phyloP scores from a whole-genome alignment of 2,113 vertebrate species.

The Boulengeromyrus knoepffleri region DNA sequence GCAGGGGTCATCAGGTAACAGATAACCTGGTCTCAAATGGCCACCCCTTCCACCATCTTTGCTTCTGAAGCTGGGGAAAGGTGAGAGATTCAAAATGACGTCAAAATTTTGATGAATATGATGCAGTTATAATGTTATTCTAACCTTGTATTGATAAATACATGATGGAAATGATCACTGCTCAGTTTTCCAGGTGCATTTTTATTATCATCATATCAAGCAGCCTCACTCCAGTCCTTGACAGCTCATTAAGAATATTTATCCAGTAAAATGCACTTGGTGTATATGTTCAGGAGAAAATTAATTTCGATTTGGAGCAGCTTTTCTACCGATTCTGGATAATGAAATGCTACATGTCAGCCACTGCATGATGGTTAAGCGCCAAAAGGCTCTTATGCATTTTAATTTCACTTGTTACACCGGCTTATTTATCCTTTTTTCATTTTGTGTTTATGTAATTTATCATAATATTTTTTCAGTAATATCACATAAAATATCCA shows the following conservation, averaged over 20 bases:
- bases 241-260: slow-evolving; percentile 15
- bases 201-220: slow-evolving; percentile 18
- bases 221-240: slow-evolving; percentile 6
- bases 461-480: no score
- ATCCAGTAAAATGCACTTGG: slow-evolving; percentile 6
- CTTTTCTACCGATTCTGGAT: not conserved
- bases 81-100: not conserved
- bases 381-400: not conserved
- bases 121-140: not conserved
- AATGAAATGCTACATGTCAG: not conserved
- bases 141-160: not conserved
- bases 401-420: not conserved
- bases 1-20: not conserved
- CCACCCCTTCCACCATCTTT: not conserved
- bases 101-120: not conserved
- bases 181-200: not conserved
- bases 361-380: not conserved
- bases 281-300: slow-evolving; percentile 13
- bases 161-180: not conserved
- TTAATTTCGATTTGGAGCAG: slow-evolving; percentile 16
- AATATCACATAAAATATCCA: no score
- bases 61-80: not conserved
- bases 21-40: not conserved
- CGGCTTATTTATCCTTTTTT: not conserved
- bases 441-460: not conserved